phyloP scores from a whole-genome alignment of 2,797 vertebrate genomes.

The Hoplostethus mediterraneus region DNA sequence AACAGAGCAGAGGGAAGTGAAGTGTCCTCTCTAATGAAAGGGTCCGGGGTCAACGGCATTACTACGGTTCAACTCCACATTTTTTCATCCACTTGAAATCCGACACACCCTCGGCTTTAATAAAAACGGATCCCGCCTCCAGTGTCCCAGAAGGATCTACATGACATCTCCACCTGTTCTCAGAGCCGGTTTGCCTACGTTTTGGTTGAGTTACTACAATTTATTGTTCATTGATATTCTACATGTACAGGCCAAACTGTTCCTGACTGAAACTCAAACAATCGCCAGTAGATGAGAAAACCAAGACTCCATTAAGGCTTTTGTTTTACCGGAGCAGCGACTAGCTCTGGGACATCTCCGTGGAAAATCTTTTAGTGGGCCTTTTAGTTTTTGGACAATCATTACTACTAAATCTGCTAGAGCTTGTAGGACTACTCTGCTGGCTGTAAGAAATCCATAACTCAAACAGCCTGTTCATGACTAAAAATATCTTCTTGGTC shows the following conservation, averaged over 20 bases:
- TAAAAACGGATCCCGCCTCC: slow-evolving; percentile 15
- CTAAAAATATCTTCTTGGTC: slow-evolving; percentile 59
- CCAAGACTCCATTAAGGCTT: slow-evolving; percentile 38
- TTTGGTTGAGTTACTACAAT: slow-evolving; percentile 6
- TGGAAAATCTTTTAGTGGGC: slow-evolving; percentile 68
- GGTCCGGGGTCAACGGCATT: slow-evolving; percentile 41
- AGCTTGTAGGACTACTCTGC: slow-evolving; percentile 36
- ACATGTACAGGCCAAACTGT: slow-evolving; percentile 8
- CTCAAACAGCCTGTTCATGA: slow-evolving; percentile 48
- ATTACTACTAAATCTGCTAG: slow-evolving; percentile 52
- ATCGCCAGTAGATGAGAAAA: slow-evolving; percentile 15
- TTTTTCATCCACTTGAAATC: slow-evolving; percentile 55
- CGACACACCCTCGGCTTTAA: slow-evolving; percentile 40
- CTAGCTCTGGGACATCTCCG: slow-evolving; percentile 50
- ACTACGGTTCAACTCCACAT: slow-evolving; percentile 28
- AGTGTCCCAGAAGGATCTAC: slow-evolving; percentile 31
- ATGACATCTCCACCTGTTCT: slow-evolving; percentile 60
- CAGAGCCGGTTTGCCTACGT: slow-evolving; percentile 11
- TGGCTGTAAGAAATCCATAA: slow-evolving; percentile 51
- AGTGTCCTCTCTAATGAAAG: slow-evolving; percentile 63
- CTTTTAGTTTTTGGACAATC: slow-evolving; percentile 45
- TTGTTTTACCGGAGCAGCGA: slow-evolving; percentile 51
- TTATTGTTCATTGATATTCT: slow-evolving; percentile 1
- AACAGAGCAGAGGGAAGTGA: slow-evolving; percentile 42
- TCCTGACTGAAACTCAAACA: slow-evolving; percentile 32